Evolutionary conservation across 2,113 vertebrate genomes (phyloP).

Genomic region (Gallinago paraguaiae): DNA sequence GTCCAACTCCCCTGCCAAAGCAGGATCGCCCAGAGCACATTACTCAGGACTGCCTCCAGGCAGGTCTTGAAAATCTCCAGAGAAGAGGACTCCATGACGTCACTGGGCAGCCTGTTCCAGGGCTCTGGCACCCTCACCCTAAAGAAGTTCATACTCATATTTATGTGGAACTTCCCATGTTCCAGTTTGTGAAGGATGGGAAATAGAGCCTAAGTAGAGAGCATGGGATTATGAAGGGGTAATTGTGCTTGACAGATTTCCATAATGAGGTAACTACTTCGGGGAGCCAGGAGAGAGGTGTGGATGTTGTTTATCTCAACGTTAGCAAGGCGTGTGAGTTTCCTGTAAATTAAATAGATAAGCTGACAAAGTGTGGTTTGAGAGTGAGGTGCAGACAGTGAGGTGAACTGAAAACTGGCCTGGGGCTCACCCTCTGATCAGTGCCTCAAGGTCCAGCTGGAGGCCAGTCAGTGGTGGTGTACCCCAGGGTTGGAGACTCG

Average conservation of each 20-base stretch:
- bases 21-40: no score
- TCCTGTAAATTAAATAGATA: not conserved
- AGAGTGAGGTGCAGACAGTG: not conserved
- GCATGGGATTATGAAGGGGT: not conserved
- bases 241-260: not conserved
- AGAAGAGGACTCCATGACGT: no score
- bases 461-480: not conserved
- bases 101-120: no score
- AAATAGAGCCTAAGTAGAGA: not conserved
- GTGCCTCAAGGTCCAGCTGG: not conserved
- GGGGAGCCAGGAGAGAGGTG: not conserved
- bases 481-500: not conserved
- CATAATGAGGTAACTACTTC: not conserved
- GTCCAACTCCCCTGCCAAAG: no score
- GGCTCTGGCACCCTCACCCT: no score
- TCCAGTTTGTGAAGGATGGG: not conserved
- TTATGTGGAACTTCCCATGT: no score
- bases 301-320: not conserved
- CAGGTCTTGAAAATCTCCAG: no score
- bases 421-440: not conserved
- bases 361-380: fast-evolving
- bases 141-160: no score
- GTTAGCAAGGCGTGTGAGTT: not conserved
- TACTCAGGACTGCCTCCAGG: no score
- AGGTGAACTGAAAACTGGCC: not conserved